A percentile compares a stretch with the other conserved stretches of the same genome.
phyloP scores from a whole-genome alignment of 2,797 vertebrate genomes.

The Sylvilagus floridanus region DNA sequence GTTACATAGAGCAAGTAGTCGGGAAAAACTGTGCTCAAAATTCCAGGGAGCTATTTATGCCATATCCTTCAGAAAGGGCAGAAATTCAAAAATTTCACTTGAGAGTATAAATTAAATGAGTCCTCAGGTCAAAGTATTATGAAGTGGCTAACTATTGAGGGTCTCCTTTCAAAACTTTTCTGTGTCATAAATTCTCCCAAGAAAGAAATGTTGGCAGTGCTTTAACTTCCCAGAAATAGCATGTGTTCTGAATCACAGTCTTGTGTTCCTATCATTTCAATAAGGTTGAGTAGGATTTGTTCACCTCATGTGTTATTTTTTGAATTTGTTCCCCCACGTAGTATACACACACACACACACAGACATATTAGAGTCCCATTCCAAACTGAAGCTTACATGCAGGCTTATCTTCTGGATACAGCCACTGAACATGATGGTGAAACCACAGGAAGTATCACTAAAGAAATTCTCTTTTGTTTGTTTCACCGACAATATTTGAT shows the following conservation, averaged over 20 bases:
- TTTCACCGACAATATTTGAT: background rate
- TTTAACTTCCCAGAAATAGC: slow-evolving; percentile 19
- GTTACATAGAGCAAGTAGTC: background rate
- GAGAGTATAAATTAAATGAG: background rate
- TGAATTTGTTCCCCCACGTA: background rate
- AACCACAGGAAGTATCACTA: background rate
- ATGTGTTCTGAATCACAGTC: background rate
- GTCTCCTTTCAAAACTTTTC: slow-evolving; percentile 36
- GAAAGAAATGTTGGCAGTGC: background rate
- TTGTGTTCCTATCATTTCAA: background rate
- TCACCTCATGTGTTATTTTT: background rate
- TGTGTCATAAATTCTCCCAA: slow-evolving; percentile 41
- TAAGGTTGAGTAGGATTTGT: slow-evolving; percentile 17
- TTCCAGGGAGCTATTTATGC: slow-evolving; percentile 11
- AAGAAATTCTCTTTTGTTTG: background rate
- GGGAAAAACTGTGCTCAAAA: slow-evolving; percentile 16
- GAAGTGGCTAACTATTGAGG: background rate
- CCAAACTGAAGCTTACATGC: background rate
- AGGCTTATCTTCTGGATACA: background rate
- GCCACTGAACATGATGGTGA: background rate
- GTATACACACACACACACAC: background rate
- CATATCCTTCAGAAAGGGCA: background rate
- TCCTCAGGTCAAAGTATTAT: slow-evolving; percentile 17
- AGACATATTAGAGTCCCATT: background rate
- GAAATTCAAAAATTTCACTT: slow-evolving; percentile 38